These are phyloP conservation scores for Spheniscus mendiculus DNA, from an alignment of 2,113 vertebrate species.

Conservation along the genomic window DNA sequence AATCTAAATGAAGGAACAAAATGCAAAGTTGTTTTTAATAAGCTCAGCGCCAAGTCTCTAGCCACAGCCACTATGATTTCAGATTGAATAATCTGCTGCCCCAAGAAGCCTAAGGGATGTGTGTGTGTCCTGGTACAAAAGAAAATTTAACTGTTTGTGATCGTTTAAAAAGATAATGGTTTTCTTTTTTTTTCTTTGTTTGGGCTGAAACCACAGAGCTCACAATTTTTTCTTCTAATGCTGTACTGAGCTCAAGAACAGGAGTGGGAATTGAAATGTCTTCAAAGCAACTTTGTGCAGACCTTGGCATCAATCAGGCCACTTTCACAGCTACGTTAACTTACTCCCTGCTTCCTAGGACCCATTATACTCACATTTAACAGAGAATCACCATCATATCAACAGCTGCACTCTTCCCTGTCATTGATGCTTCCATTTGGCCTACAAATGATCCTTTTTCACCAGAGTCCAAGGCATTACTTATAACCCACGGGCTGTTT, in stretches of 20 bases:
- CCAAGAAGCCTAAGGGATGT: not conserved
- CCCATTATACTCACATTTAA: not conserved
- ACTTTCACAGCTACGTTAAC: not conserved
- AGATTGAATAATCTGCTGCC: not conserved
- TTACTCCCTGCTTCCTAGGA: not conserved
- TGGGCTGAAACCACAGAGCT: not conserved
- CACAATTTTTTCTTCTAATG: not conserved
- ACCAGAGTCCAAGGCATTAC: not conserved
- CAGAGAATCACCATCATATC: not conserved
- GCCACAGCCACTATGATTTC: not conserved
- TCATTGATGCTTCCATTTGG: not conserved
- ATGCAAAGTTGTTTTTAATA: not conserved
- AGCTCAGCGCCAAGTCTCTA: not conserved
- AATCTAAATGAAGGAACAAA: conserved; percentile 18
- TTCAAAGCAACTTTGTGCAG: not conserved
- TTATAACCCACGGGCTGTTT: not conserved
- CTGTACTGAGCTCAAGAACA: not conserved
- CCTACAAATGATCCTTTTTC: not conserved
- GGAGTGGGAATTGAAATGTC: not conserved
- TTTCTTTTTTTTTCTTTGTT: not conserved
- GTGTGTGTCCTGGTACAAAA: not conserved
- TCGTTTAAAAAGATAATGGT: not conserved
- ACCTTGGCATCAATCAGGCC: not conserved
- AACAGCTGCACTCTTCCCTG: not conserved
- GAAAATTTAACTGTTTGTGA: not conserved